These are phyloP conservation scores for Yoshiicerus persimilis DNA, from an alignment of 1,140 invertebrate genomes.

Conservation along the genomic window DNA sequence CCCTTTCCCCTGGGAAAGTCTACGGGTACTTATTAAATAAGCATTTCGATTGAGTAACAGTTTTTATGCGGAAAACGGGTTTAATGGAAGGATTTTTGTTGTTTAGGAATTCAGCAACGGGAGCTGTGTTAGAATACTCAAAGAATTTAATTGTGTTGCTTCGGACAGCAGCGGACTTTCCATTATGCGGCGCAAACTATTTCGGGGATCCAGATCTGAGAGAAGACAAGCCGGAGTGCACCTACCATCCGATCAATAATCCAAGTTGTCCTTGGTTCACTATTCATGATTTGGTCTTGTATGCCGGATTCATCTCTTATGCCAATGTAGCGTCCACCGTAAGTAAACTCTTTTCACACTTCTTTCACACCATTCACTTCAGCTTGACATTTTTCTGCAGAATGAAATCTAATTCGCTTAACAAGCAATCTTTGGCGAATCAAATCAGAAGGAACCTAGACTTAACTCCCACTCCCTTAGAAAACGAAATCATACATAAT, in stretches of 20 bases:
- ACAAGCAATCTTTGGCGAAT: no score
- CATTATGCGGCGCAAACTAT: constrained; percentile 32
- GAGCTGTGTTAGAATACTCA: constrained; percentile 33
- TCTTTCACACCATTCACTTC: neutral
- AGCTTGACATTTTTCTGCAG: neutral
- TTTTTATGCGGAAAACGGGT: no score
- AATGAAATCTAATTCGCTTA: neutral
- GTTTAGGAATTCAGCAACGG: constrained; percentile 22
- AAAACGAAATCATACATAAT: neutral
- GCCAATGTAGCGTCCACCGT: constrained; percentile 35
- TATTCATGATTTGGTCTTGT: constrained; percentile 36
- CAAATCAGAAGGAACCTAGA: neutral
- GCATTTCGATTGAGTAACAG: neutral
- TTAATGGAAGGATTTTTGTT: no score
- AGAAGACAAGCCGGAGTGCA: constrained; percentile 30
- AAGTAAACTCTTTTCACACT: neutral
- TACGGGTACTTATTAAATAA: neutral
- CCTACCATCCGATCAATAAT: constrained; percentile 31
- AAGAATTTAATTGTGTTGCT: constrained; percentile 38
- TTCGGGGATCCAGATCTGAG: constrained; percentile 30
- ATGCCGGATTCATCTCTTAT: constrained; percentile 34
- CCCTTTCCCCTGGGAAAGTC: constrained; percentile 26
- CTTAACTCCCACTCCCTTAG: neutral
- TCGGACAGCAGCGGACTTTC: constrained; percentile 33
- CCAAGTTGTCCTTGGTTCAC: constrained; percentile 39